A percentile compares a stretch with the other conserved stretches of the same genome.
Conservation (phyloP, 2,888 invertebrate genomes). For the Dermolepida albohirtum region DNA sequence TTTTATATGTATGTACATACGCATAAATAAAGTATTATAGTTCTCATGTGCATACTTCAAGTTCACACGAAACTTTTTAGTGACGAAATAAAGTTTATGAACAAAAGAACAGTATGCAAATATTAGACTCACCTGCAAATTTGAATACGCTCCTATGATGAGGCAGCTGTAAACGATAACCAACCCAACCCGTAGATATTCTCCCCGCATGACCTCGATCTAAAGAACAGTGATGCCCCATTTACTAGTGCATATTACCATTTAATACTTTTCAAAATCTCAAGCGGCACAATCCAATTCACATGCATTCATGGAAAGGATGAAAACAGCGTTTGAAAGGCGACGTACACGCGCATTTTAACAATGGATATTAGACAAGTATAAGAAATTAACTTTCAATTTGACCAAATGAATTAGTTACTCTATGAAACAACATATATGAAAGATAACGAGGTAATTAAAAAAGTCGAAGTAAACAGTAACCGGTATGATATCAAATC, state of each 20-base stretch:
- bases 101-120: too few species aligned
- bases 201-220: constrained; percentile 52
- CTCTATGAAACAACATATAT: neutral
- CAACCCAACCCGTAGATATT: constrained; percentile 48
- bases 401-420: constrained; percentile 3
- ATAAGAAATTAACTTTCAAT: constrained; percentile 30
- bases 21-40: too few species aligned
- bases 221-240: constrained; percentile 48
- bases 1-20: too few species aligned
- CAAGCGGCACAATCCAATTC: constrained; percentile 33
- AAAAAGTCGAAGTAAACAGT: neutral
- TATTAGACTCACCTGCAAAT: constrained; percentile 19
- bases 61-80: too few species aligned
- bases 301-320: constrained; percentile 30
- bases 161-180: constrained; percentile 45
- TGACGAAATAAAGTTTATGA: too few species aligned
- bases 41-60: too few species aligned
- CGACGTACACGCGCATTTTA: constrained; percentile 34
- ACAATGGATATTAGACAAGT: constrained; percentile 30
- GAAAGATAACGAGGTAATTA: neutral
- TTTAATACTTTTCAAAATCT: constrained; percentile 24
- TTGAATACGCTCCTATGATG: constrained; percentile 46
- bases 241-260: constrained; percentile 45
- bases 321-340: constrained; percentile 13
- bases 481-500: too few species aligned